Evolutionary conservation across 1,140 invertebrate species (phyloP).

Genomic region (Aleiodes sp.): DNA sequence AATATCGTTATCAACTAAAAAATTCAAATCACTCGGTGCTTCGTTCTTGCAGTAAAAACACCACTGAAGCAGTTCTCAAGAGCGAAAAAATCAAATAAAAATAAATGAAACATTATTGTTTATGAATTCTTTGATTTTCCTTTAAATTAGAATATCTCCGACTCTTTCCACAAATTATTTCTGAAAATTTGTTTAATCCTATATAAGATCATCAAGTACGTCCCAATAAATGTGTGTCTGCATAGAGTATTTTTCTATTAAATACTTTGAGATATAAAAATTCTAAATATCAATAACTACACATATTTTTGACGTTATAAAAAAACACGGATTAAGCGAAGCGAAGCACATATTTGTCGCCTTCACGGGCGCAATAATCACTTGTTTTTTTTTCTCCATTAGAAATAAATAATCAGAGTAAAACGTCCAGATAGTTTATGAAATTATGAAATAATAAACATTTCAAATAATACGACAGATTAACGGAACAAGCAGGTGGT

Average conservation of each 20-base stretch:
- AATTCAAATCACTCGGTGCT: not conserved
- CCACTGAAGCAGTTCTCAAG: too few species aligned
- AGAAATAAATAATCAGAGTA: too few species aligned
- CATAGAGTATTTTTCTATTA: not conserved
- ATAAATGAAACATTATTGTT: too few species aligned
- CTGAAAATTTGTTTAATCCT: not conserved
- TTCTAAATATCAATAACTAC: not conserved
- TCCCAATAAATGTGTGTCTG: too few species aligned
- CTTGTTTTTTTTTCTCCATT: not conserved
- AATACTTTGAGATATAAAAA: not conserved
- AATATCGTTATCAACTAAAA: not conserved
- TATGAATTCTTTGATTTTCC: too few species aligned
- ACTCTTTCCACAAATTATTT: not conserved
- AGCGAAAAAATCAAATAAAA: too few species aligned
- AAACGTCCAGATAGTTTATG: too few species aligned
- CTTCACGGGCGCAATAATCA: not conserved
- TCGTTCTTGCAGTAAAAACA: too few species aligned
- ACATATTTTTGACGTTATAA: not conserved
- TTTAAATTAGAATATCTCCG: too few species aligned
- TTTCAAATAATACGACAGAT: conserved; percentile 19
- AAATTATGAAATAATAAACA: too few species aligned
- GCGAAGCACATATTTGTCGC: not conserved
- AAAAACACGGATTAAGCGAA: conserved; percentile 1
- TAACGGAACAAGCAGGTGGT: conserved; percentile 25
- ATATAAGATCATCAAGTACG: too few species aligned